A percentile compares a stretch with the other conserved stretches of the same genome.
phyloP scores from a whole-genome alignment of 2,888 invertebrate genomes.

The Cataglyphis livida region DNA sequence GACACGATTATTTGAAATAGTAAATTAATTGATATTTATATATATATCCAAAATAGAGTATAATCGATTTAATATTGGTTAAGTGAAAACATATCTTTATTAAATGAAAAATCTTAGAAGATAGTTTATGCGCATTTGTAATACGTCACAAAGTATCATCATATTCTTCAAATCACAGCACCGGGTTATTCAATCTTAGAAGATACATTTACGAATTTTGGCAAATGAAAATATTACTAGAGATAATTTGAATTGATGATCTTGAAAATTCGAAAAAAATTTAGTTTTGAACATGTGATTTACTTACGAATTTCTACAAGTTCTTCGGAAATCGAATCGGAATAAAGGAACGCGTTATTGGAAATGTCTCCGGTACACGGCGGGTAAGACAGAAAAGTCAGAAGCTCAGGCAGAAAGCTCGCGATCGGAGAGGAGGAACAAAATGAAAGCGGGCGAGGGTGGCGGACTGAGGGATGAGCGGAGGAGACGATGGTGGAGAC shows the following conservation, averaged over 20 bases:
- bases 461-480: conserved; percentile 57
- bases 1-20: neutral
- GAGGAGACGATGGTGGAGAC: conserved; percentile 51
- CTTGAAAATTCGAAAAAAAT: neutral
- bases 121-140: neutral
- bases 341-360: conserved; percentile 40
- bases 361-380: conserved; percentile 40
- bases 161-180: neutral
- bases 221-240: neutral
- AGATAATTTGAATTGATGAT: neutral
- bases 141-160: neutral
- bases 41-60: too few relatives aligned
- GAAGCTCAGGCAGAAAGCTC: conserved; percentile 47
- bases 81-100: neutral
- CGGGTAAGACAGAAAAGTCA: conserved; percentile 51
- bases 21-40: neutral
- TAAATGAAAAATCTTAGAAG: neutral
- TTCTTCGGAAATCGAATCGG: conserved; percentile 43
- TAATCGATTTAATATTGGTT: neutral
- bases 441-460: conserved; percentile 74
- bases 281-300: neutral
- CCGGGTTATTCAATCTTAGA: neutral
- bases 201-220: neutral
- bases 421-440: conserved; percentile 31
- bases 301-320: conserved; percentile 29